Evolutionary conservation across 2,888 invertebrate species (phyloP).

Genomic region (Steinernema carpocapsae): DNA sequence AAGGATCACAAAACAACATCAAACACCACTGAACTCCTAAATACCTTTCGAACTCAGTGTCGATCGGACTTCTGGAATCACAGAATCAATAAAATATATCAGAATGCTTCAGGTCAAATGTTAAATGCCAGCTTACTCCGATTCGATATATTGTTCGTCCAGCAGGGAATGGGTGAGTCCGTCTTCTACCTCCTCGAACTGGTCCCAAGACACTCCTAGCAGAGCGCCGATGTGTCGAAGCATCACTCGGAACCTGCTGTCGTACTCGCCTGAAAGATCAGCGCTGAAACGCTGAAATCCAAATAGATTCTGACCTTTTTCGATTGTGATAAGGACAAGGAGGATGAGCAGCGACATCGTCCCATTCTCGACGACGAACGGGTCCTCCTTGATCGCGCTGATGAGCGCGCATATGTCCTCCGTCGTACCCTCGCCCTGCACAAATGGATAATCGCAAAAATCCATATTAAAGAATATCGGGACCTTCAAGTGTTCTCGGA

Average conservation of each 20-base stretch:
- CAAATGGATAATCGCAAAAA: neutral
- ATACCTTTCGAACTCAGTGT: neutral
- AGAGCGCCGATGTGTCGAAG: slow-evolving; percentile 74
- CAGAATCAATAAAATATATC: no score
- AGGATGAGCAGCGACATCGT: slow-evolving; percentile 71
- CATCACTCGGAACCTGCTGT: slow-evolving; percentile 75
- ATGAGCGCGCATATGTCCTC: slow-evolving; percentile 71
- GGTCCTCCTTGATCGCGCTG: slow-evolving; percentile 72
- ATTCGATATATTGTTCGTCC: slow-evolving; percentile 62
- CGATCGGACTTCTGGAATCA: neutral
- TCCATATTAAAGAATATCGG: no score
- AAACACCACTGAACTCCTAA: neutral
- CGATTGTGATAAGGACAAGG: slow-evolving; percentile 47
- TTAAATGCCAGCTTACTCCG: slow-evolving; percentile 55
- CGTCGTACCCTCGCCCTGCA: slow-evolving; percentile 51
- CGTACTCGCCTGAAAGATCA: slow-evolving; percentile 75
- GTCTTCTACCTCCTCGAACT: slow-evolving; percentile 74
- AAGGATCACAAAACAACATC: neutral
- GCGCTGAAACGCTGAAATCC: no score
- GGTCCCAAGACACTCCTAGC: slow-evolving; percentile 73
- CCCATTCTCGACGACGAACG: slow-evolving; percentile 70
- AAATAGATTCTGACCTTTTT: slow-evolving; percentile 39
- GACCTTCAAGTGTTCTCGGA: slow-evolving; percentile 57
- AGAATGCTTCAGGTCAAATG: neutral
- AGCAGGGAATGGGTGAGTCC: slow-evolving; percentile 72